Conservation (phyloP, 2,888 invertebrate genomes). For the Limnephilus marmoratus region DNA sequence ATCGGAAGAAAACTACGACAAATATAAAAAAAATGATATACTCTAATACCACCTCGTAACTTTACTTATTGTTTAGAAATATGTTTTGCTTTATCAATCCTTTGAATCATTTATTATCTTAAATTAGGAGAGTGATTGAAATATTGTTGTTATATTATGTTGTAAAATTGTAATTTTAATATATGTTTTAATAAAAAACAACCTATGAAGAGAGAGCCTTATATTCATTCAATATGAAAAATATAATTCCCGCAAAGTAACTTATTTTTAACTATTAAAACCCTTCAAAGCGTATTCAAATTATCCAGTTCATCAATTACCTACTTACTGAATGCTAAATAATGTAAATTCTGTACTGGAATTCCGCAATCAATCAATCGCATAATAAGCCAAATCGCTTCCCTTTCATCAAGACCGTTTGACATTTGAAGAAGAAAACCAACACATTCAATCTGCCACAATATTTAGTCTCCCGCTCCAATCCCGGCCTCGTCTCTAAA, state of each 20-base stretch:
- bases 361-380: not conserved
- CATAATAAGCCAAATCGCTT: not conserved
- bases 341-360: not conserved
- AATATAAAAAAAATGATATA: too few species aligned
- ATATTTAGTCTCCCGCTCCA: not conserved
- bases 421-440: conserved; percentile 5
- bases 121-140: too few species aligned
- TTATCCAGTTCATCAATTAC: not conserved
- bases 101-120: too few species aligned
- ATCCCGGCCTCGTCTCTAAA: conserved; percentile 12
- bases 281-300: not conserved
- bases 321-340: not conserved
- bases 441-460: not conserved
- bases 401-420: not conserved
- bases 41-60: too few species aligned
- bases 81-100: too few species aligned
- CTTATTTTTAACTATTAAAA: not conserved
- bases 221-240: not conserved
- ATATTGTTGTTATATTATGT: too few species aligned
- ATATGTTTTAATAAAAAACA: not conserved
- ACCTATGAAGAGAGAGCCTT: not conserved
- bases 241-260: not conserved
- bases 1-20: too few species aligned
- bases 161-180: too few species aligned
- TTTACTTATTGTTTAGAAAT: too few species aligned